Evolutionary conservation across 1,140 invertebrate genomes (phyloP), one percentile per base, ranked within the genome.

Genomic region (Meloidogyne exigua): DNA sequence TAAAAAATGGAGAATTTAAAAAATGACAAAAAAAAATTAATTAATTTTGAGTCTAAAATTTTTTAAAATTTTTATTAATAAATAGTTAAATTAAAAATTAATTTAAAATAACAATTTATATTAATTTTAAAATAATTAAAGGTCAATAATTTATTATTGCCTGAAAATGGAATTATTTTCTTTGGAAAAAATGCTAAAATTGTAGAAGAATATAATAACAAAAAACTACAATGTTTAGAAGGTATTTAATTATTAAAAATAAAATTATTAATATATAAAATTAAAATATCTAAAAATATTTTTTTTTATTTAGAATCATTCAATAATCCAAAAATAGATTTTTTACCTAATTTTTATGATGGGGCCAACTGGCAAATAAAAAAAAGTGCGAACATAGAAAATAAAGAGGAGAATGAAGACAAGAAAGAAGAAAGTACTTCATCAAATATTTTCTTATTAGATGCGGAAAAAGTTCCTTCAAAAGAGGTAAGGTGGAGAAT

Each of bases 391-490:
- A 42, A 26, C 44, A 26, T 18, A 42, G 32, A 62, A 26, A 25
- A 70, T 15, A 39, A 44, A 1, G 18, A 57, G 3, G 36, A 39
- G 36, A 39, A 39, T 4, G 49, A 57, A 57, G 18, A 57, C 13
- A 12, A 49, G 7, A 10, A 49, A 18, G 15, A n/a, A 21, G 9
- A n/a, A n/a, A 57, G 18, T 57, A 57, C n/a, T 57, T n/a, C 5
- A 57, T 57, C 49, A 57, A 57, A 57, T 57, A 57, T 57, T n/a
- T 57, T 57, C 9, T 9, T 57, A n/a, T 62, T 70, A 13, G 68
- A 70, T 32, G 68, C 68, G 12, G 68, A 70, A 70, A 44, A 28
- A 44, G 68, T 70, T 44, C 68, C 68, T 57, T 70, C 68, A 7
- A 62, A 44, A 70, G 36, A 70, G 26, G 68, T 70, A 68, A 65